Evolutionary conservation across 2,797 vertebrate genomes (phyloP), one percentile per base, ranked within the genome.

Genomic region (Neopelma chrysocephalum): DNA sequence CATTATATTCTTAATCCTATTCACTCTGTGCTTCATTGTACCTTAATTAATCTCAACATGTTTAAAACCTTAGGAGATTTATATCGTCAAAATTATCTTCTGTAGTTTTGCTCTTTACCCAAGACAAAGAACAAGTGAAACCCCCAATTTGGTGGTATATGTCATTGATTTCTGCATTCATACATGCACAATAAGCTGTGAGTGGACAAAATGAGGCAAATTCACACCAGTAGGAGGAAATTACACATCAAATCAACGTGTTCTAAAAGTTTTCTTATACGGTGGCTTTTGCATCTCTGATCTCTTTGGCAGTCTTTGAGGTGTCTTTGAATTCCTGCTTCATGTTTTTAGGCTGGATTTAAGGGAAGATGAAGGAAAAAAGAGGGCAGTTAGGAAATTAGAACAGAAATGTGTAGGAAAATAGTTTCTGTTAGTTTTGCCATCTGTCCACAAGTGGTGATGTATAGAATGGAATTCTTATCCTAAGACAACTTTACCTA

Each of bases 141-240:
- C 47, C 0, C 2, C 7, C 4, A 34, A 0, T 79, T 51, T 83
- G 6, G 4, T 82, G 9, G 7, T 60, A 32, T 23, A 12, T 54
- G 26, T 57, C 1, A 50, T 51, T 54, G 9, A 43, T 79, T 76
- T 13, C 8, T 76, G 42, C 15, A 56, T 51, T 50, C 7, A 32
- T 42, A 66, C 3, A 27, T 17, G 27, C 21, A 20, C 15, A 54
- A 22, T 62, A 47, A 84, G 4, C 10, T 11, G 4, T 48, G 34
- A 23, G 29, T 32, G 12, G 17, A 69, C 13, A 81, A 90, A 84
- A 66, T 16, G 4, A 87, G 40, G 27, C 15, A 76, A 69, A 83
- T 68, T 61, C 31, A 38, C 15, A n/a, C 5, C 5, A 11, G 7
- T 8, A 62, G 42, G 36, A 87, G 26, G 31, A 89, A 85, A 77